Evolutionary conservation across 1,140 invertebrate species (phyloP).

Genomic region (Anadara kagoshimensis): DNA sequence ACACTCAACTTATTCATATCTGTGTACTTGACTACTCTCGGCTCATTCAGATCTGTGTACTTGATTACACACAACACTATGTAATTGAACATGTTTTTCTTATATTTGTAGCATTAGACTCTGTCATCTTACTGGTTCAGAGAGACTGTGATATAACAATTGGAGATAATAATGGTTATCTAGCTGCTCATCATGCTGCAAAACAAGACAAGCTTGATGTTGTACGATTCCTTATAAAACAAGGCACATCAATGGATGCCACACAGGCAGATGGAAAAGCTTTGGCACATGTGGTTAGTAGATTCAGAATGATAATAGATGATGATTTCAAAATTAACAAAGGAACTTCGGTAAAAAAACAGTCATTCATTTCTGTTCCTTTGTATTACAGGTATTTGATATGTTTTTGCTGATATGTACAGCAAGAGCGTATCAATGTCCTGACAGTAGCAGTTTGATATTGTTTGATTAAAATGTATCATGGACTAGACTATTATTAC

Average conservation of each 20-base stretch:
- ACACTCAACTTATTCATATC: too few relatives aligned
- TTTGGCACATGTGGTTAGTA: slow-evolving; percentile 66
- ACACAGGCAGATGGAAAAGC: slow-evolving; percentile 66
- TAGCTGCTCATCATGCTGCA: slow-evolving; percentile 68
- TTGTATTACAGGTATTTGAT: too few relatives aligned
- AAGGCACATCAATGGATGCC: slow-evolving; percentile 63
- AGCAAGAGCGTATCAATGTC: too few relatives aligned
- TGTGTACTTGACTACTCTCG: too few relatives aligned
- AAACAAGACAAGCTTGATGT: slow-evolving; percentile 66
- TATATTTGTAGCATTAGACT: slow-evolving; percentile 54
- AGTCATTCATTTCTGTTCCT: too few relatives aligned
- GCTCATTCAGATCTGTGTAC: too few relatives aligned
- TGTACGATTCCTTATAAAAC: slow-evolving; percentile 68
- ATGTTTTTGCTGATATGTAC: too few relatives aligned
- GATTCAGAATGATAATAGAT: background rate
- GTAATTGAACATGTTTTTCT: background rate
- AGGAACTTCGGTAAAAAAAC: too few relatives aligned
- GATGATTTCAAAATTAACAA: too few relatives aligned
- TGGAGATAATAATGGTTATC: slow-evolving; percentile 64
- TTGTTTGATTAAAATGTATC: too few relatives aligned
- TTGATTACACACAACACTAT: background rate
- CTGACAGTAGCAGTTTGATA: too few relatives aligned
- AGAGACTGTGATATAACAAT: slow-evolving; percentile 69
- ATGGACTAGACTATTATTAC: too few relatives aligned
- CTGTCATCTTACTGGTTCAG: slow-evolving; percentile 65